Conservation (phyloP, 2,113 vertebrate genomes). For the Saguinus imperator region DNA sequence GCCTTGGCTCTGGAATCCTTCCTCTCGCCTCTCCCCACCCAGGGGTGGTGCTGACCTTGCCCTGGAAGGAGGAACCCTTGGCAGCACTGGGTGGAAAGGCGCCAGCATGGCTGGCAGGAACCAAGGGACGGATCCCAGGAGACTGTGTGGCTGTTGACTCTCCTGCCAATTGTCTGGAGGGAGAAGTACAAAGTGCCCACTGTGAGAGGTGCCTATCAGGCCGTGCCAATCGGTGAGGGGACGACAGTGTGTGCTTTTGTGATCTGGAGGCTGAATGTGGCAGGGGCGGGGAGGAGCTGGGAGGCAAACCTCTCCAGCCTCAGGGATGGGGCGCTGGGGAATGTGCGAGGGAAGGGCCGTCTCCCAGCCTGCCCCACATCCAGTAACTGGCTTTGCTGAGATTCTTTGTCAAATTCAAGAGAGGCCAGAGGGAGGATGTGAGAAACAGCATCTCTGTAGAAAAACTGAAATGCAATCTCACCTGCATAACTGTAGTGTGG, state of each 20-base stretch:
- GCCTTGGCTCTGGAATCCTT: neutral
- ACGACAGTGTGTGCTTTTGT: conserved; percentile 51
- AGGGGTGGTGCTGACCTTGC: neutral
- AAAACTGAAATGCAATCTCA: neutral
- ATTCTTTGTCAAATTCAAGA: conserved; percentile 24
- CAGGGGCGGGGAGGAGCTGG: neutral
- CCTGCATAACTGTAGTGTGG: neutral
- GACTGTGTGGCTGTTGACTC: neutral
- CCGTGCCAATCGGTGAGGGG: neutral
- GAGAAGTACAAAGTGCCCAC: conserved; percentile 20
- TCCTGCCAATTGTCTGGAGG: neutral
- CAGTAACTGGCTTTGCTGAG: neutral
- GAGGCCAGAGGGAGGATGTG: neutral
- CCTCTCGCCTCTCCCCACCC: neutral
- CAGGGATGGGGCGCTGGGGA: neutral
- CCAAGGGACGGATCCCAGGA: conserved; percentile 16
- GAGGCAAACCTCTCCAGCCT: neutral
- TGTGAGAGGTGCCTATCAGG: neutral
- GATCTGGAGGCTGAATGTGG: neutral
- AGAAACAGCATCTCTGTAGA: neutral
- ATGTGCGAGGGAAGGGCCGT: neutral
- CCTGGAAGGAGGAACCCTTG: neutral
- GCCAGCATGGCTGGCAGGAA: conserved; percentile 46
- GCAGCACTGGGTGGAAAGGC: neutral
- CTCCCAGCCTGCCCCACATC: neutral